phyloP scores from a whole-genome alignment of 2,797 vertebrate species.

The Melanotaenia pygmaea region DNA sequence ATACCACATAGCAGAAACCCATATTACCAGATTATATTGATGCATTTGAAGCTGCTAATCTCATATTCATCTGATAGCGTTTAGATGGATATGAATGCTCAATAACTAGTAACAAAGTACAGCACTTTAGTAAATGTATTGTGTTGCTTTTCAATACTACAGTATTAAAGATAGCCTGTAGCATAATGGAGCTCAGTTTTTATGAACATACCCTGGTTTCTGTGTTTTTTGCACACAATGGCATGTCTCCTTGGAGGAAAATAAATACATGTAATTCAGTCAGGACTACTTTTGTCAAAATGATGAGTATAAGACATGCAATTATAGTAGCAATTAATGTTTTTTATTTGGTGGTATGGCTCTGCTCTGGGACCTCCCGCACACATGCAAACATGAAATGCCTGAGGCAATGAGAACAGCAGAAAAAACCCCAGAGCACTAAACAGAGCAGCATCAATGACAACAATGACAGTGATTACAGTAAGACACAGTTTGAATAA shows the following conservation, averaged over 20 bases:
- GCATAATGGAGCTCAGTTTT: background rate
- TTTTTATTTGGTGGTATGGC: background rate
- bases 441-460: background rate
- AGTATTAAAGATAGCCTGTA: background rate
- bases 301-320: background rate
- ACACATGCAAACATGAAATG: background rate
- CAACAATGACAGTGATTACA: background rate
- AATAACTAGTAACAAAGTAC: background rate
- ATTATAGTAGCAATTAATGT: background rate
- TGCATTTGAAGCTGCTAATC: background rate
- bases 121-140: background rate
- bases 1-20: background rate
- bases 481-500: slow-evolving; percentile 6
- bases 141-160: background rate
- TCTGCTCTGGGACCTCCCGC: background rate
- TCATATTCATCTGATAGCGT: background rate
- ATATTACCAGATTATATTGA: background rate
- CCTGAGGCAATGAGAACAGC: background rate
- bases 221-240: background rate
- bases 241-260: background rate
- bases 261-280: background rate
- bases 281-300: background rate
- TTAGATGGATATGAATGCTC: background rate
- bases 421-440: background rate
- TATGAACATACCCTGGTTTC: background rate